Evolutionary conservation across 2,888 invertebrate species (phyloP).

Genomic region (Sinohyriopsis cumingii): DNA sequence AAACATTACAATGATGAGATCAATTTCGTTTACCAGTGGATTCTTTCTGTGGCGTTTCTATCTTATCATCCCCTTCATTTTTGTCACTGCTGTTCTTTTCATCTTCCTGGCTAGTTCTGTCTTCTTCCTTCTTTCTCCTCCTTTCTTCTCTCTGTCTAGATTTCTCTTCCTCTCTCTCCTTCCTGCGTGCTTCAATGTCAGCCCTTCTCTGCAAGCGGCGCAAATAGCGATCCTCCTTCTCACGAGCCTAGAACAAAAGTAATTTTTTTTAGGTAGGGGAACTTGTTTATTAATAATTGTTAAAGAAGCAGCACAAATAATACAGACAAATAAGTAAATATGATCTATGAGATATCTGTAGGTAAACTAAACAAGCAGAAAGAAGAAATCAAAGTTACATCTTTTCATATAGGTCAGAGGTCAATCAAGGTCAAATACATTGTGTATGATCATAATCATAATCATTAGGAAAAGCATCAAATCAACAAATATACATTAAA

Average conservation of each 20-base stretch:
- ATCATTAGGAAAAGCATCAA: no score
- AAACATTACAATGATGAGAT: no score
- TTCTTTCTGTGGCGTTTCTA: conserved; percentile 4
- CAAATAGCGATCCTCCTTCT: conserved; percentile 66
- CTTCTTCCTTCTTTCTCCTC: conserved; percentile 41
- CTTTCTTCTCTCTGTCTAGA: conserved; percentile 48
- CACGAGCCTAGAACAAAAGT: conserved; percentile 54
- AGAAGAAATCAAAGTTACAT: no score
- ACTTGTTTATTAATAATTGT: neutral
- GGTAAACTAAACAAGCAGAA: no score
- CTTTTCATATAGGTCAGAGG: no score
- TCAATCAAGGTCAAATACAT: no score
- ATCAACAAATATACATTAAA: no score
- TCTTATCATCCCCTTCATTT: neutral
- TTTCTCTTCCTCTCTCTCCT: conserved; percentile 59
- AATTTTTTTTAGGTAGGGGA: neutral
- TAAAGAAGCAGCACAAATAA: neutral
- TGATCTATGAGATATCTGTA: neutral
- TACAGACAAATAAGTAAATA: no score
- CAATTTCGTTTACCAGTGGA: neutral
- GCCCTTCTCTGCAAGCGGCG: conserved; percentile 63
- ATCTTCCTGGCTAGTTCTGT: conserved; percentile 37
- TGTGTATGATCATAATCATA: no score
- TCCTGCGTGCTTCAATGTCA: conserved; percentile 63
- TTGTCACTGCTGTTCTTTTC: conserved; percentile 37